Conservation (phyloP, 2,888 invertebrate species). For the Eupithecia dodoneata region DNA sequence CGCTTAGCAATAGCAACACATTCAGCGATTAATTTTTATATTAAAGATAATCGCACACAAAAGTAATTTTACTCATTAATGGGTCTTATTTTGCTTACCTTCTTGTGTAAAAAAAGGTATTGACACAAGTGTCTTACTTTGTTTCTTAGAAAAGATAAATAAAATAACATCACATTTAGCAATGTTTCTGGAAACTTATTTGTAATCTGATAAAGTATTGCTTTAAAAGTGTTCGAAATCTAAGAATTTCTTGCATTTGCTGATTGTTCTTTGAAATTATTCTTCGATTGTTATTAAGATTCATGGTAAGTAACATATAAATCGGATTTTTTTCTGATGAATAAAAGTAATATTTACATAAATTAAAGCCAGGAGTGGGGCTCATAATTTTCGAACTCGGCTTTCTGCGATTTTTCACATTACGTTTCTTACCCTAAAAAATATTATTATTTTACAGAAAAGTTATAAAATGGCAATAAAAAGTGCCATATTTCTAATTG, state of each 20-base stretch:
- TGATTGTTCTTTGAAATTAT: slow-evolving; percentile 1
- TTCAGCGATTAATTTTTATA: too few relatives aligned
- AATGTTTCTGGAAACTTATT: not conserved
- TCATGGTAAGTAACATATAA: not conserved
- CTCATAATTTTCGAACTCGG: not conserved
- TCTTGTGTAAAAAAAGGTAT: not conserved
- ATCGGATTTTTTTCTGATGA: not conserved
- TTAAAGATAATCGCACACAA: too few relatives aligned
- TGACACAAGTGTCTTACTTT: not conserved
- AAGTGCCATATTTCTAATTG: slow-evolving; percentile 9
- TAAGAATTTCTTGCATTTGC: not conserved
- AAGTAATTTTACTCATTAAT: too few relatives aligned
- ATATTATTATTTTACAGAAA: slow-evolving; percentile 23
- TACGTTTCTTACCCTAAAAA: not conserved
- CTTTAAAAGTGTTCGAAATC: slow-evolving; percentile 9
- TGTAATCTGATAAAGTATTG: slow-evolving; percentile 12
- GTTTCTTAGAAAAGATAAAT: not conserved
- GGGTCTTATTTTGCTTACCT: not conserved
- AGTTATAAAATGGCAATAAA: slow-evolving; percentile 27
- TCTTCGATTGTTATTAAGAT: not conserved
- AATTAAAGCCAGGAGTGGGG: not conserved
- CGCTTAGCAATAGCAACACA: too few relatives aligned
- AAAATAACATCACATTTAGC: slow-evolving; percentile 1
- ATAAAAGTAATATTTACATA: not conserved
- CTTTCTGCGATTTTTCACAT: not conserved